Conservation (phyloP, 2,797 vertebrate species). For the Schizothorax lantsangensis region DNA sequence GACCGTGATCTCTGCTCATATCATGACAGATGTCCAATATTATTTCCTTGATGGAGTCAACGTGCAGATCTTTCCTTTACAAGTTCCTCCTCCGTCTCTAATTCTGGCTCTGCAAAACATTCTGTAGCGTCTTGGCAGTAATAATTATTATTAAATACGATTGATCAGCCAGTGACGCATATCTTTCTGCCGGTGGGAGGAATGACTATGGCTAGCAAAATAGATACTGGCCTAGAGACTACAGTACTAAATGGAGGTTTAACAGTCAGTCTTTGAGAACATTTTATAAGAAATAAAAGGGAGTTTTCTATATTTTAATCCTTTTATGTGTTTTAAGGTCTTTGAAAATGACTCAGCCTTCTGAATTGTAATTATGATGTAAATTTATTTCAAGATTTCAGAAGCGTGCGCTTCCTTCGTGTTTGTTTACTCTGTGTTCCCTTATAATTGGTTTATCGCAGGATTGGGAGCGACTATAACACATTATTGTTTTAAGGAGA, state of each 20-base stretch:
- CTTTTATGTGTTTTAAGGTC: slow-evolving; percentile 1
- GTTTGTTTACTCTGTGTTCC: slow-evolving; percentile 26
- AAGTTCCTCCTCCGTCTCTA: slow-evolving; percentile 15
- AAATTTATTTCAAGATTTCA: slow-evolving; percentile 31
- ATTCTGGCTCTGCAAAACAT: slow-evolving; percentile 15
- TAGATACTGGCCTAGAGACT: slow-evolving; percentile 10
- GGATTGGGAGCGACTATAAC: slow-evolving; percentile 32
- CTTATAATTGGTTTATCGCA: slow-evolving; percentile 42
- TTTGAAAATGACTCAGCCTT: slow-evolving; percentile 20
- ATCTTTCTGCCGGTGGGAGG: slow-evolving; percentile 15
- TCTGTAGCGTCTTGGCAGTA: slow-evolving; percentile 26
- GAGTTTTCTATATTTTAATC: slow-evolving; percentile 1
- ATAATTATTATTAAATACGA: slow-evolving; percentile 35
- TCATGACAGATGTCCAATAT: slow-evolving; percentile 23
- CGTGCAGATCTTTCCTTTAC: slow-evolving; percentile 11
- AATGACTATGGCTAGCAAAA: slow-evolving; percentile 13
- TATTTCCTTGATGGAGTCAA: slow-evolving; percentile 10
- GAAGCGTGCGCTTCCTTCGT: background rate
- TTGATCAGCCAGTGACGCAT: slow-evolving; percentile 40
- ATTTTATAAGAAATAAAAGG: slow-evolving; percentile 11
- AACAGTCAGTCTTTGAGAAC: slow-evolving; percentile 18
- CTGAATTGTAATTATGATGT: slow-evolving; percentile 24
- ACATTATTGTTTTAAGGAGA: slow-evolving; percentile 33
- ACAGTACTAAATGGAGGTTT: slow-evolving; percentile 10
- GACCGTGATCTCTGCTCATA: background rate